A percentile compares a stretch with the other conserved stretches of the same genome.
Evolutionary conservation across 2,888 invertebrate genomes (phyloP).

Genomic region (Spisula subtruncata): DNA sequence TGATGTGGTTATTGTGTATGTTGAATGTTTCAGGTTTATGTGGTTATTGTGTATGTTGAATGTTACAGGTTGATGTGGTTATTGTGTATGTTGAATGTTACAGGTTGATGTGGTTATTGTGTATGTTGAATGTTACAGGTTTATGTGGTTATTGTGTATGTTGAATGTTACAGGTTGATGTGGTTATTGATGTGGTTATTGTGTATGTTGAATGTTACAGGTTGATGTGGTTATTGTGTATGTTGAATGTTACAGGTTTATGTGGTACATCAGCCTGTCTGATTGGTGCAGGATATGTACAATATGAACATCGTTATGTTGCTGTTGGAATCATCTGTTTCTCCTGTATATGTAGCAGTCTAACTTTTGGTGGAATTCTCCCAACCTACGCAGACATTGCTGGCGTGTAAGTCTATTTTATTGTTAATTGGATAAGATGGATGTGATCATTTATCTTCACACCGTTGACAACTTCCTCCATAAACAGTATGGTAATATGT

Average conservation of each 20-base stretch:
- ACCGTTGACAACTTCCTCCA: background rate
- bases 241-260: conserved; percentile 17
- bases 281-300: background rate
- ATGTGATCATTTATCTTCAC: background rate
- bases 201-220: background rate
- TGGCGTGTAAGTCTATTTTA: conserved; percentile 15
- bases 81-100: too few relatives aligned
- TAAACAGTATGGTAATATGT: too few relatives aligned
- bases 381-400: conserved; percentile 34
- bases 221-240: conserved; percentile 2
- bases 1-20: too few relatives aligned
- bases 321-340: conserved; percentile 9
- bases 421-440: background rate
- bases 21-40: too few relatives aligned
- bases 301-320: background rate
- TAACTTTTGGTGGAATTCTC: conserved; percentile 28
- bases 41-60: too few relatives aligned
- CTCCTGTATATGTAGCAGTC: conserved; percentile 23
- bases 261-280: conserved; percentile 19
- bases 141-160: background rate
- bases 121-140: conserved; percentile 22
- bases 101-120: background rate
- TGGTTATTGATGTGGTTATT: background rate
- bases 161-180: too few relatives aligned
- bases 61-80: too few relatives aligned